Percentiles rank a stretch among this genome's conserved stretches.
phyloP scores from a whole-genome alignment of 2,888 invertebrate species.

The Ichneumoninae sp. region DNA sequence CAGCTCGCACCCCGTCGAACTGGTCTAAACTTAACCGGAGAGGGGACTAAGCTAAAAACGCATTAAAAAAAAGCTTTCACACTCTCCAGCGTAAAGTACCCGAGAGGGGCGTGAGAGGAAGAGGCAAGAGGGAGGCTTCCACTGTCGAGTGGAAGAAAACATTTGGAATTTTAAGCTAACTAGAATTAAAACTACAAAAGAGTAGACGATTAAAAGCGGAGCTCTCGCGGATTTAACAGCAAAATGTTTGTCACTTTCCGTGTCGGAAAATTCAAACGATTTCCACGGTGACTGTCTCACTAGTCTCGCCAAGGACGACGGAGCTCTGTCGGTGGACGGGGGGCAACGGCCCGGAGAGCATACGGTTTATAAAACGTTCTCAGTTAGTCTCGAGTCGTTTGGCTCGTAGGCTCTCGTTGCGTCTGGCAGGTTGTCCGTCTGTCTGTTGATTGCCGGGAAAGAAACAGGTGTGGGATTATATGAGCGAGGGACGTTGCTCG shows the following conservation, averaged over 20 bases:
- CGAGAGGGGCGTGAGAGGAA: background rate
- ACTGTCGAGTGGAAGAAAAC: background rate
- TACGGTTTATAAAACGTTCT: constrained; percentile 39
- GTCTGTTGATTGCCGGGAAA: constrained; percentile 16
- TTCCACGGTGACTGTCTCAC: constrained; percentile 28
- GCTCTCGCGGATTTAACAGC: background rate
- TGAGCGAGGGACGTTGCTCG: constrained; percentile 26
- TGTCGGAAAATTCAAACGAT: constrained; percentile 24
- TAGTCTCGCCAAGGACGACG: constrained; percentile 39
- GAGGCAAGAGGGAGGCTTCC: background rate
- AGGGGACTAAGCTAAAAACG: constrained; percentile 16
- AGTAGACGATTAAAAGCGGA: background rate
- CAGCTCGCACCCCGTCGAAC: constrained; percentile 19
- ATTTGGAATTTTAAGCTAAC: background rate
- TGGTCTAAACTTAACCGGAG: constrained; percentile 37
- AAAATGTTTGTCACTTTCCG: constrained; percentile 3
- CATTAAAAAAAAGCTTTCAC: constrained; percentile 19
- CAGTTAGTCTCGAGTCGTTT: constrained; percentile 49
- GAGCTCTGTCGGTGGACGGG: constrained; percentile 9
- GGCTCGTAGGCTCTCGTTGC: constrained; percentile 42
- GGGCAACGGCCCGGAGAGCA: constrained; percentile 34
- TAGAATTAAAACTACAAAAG: background rate
- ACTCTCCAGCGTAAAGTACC: background rate
- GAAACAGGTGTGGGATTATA: constrained; percentile 48
- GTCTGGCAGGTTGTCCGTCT: constrained; percentile 33